A percentile compares a stretch with the other conserved stretches of the same genome.
Evolutionary conservation across 2,888 invertebrate genomes (phyloP).

Genomic region (Keiferia lycopersicella): DNA sequence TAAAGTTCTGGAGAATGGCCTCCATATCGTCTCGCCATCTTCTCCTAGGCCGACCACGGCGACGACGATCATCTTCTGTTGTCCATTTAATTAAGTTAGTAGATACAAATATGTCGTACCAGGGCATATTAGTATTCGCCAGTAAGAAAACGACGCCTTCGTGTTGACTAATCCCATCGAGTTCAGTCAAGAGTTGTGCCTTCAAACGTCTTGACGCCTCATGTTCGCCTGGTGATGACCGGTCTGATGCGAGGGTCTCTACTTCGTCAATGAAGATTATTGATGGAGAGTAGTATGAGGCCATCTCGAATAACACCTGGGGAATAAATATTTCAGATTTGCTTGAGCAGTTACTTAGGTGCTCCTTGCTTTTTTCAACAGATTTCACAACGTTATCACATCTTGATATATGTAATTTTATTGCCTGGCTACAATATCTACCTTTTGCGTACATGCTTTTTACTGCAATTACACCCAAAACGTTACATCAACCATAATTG

Average conservation of each 20-base stretch:
- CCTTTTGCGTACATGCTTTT: too few relatives aligned
- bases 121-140: conserved; percentile 95
- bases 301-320: conserved; percentile 93
- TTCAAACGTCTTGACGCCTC: conserved; percentile 94
- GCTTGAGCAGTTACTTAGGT: background rate
- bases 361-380: background rate
- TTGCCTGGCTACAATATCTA: too few relatives aligned
- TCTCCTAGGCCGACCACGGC: too few relatives aligned
- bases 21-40: too few relatives aligned
- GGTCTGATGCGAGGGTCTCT: conserved; percentile 89
- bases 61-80: too few relatives aligned
- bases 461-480: too few relatives aligned
- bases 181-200: conserved; percentile 92
- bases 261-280: conserved; percentile 97
- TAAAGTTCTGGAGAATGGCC: too few relatives aligned
- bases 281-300: conserved; percentile 91
- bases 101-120: too few relatives aligned
- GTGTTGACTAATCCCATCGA: conserved; percentile 88
- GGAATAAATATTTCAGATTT: conserved; percentile 1
- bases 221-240: conserved; percentile 86
- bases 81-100: too few relatives aligned
- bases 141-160: conserved; percentile 87
- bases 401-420: too few relatives aligned
- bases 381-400: too few relatives aligned
- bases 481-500: too few relatives aligned